Conservation (phyloP, 2,888 invertebrate genomes). For the Agrochola litura region DNA sequence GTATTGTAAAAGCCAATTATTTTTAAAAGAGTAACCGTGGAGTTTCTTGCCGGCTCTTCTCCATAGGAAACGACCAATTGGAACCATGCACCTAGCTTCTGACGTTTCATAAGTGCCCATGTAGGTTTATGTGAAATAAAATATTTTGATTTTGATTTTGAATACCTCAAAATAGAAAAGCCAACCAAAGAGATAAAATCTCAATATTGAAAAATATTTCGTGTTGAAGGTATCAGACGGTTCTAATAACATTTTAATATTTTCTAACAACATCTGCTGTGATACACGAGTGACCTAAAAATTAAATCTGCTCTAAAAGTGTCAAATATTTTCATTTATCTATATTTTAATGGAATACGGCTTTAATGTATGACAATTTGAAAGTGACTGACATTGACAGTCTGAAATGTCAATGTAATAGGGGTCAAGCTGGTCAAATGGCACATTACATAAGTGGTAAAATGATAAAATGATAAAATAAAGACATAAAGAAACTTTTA, state of each 20-base stretch:
- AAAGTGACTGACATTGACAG: conserved; percentile 57
- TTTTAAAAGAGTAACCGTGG: too few species aligned
- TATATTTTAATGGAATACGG: conserved; percentile 16
- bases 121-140: too few species aligned
- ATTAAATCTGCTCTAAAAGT: conserved; percentile 12
- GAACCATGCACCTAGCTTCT: too few species aligned
- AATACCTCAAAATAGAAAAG: not conserved
- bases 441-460: conserved; percentile 41
- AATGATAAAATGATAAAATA: conserved; percentile 26
- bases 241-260: not conserved
- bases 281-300: not conserved
- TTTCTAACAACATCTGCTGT: conserved; percentile 6
- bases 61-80: too few species aligned
- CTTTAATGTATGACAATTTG: conserved; percentile 31
- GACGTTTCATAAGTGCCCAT: too few species aligned
- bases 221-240: not conserved
- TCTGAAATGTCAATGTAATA: conserved; percentile 54
- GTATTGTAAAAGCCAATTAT: too few species aligned
- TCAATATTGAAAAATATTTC: not conserved
- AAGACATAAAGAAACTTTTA: conserved; percentile 17
- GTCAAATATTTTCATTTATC: conserved; percentile 8
- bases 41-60: too few species aligned
- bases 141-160: too few species aligned
- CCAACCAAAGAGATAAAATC: not conserved
- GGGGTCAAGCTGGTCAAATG: conserved; percentile 55